Conservation (phyloP, 1,140 invertebrate genomes). For the Trichoplusia ni region DNA sequence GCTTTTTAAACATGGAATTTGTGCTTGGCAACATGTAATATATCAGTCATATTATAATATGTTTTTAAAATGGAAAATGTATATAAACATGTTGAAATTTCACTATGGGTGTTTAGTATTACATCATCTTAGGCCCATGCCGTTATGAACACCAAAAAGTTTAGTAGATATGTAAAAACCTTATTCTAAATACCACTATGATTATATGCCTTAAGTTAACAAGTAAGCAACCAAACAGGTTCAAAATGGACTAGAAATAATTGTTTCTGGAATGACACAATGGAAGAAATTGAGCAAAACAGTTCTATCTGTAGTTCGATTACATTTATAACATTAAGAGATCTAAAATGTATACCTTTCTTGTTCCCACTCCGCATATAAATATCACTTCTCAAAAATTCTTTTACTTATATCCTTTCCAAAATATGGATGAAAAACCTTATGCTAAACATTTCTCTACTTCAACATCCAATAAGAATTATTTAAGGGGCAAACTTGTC, state of each 20-base stretch:
- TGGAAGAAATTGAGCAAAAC: slow-evolving; percentile 43
- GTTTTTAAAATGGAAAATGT: too few species aligned
- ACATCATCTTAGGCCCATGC: slow-evolving; percentile 5
- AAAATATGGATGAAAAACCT: slow-evolving; percentile 20
- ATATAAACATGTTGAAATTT: background rate
- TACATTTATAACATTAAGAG: slow-evolving; percentile 20
- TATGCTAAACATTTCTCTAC: background rate
- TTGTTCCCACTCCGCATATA: slow-evolving; percentile 29
- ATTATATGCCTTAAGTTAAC: slow-evolving; percentile 10
- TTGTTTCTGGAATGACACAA: slow-evolving; percentile 28
- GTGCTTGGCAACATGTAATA: slow-evolving; percentile 14
- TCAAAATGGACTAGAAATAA: slow-evolving; percentile 40
- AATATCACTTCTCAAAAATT: slow-evolving; percentile 26
- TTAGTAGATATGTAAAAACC: slow-evolving; percentile 43
- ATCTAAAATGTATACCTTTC: slow-evolving; percentile 20
- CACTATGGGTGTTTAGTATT: background rate
- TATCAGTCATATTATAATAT: slow-evolving; percentile 2
- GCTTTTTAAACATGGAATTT: slow-evolving; percentile 6
- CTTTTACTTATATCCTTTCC: background rate
- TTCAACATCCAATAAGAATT: too few species aligned
- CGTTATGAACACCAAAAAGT: background rate
- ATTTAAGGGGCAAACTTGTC: too few species aligned
- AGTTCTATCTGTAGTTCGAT: background rate
- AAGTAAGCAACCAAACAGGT: slow-evolving; percentile 24
- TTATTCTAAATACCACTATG: slow-evolving; percentile 6